Conservation (phyloP, 2,113 vertebrate species). For the Cathartes aura region DNA sequence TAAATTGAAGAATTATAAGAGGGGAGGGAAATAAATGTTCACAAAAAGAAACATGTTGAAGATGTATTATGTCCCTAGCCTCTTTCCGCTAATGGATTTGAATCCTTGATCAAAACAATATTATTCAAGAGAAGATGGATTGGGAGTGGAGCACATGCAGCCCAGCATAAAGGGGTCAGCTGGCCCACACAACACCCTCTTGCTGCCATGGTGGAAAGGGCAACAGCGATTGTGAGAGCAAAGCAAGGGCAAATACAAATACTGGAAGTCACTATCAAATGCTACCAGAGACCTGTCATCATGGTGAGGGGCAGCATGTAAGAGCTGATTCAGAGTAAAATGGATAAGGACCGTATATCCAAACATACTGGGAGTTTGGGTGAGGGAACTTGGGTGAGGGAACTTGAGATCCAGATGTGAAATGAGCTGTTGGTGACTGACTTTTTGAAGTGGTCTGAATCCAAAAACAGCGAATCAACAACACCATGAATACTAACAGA, state of each 20-base stretch:
- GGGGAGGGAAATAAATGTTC: background rate
- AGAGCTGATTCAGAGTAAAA: background rate
- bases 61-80: background rate
- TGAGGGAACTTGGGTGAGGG: background rate
- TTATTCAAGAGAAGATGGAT: background rate
- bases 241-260: background rate
- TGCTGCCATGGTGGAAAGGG: background rate
- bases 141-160: background rate
- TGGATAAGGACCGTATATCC: background rate
- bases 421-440: background rate
- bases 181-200: background rate
- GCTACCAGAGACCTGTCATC: background rate
- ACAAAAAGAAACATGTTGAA: background rate
- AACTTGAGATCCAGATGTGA: background rate
- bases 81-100: background rate
- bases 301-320: background rate
- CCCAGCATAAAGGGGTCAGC: background rate
- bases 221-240: background rate
- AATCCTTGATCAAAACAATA: background rate
- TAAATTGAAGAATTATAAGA: background rate
- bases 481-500: background rate
- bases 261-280: background rate
- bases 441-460: background rate
- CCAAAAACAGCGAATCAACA: background rate
- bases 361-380: background rate